Percentiles rank a stretch among this genome's conserved stretches.
phyloP scores from a whole-genome alignment of 2,888 invertebrate species.

The Patella caerulea region DNA sequence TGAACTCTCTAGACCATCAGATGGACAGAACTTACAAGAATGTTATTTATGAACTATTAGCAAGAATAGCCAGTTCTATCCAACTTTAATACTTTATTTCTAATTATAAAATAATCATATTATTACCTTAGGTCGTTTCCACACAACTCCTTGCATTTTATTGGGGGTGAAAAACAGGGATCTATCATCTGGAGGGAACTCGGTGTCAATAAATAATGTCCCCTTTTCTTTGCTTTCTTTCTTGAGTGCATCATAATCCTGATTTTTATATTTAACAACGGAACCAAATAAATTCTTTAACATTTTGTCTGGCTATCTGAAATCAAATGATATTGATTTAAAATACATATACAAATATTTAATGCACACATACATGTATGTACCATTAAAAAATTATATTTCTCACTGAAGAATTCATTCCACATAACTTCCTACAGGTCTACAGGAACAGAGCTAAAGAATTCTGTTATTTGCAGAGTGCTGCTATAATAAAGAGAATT shows the following conservation, averaged over 20 bases:
- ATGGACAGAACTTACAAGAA: not conserved
- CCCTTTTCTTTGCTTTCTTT: conserved; percentile 71
- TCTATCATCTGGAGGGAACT: conserved; percentile 74
- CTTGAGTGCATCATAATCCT: conserved; percentile 73
- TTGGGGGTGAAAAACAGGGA: conserved; percentile 63
- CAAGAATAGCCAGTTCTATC: not conserved
- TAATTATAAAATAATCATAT: no score
- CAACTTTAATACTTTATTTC: not conserved
- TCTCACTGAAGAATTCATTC: no score
- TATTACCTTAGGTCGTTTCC: conserved; percentile 69
- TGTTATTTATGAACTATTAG: not conserved
- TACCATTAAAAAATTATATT: no score
- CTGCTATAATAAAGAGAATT: no score
- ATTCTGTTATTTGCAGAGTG: no score
- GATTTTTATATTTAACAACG: conserved; percentile 71
- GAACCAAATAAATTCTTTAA: conserved; percentile 55
- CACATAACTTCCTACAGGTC: no score
- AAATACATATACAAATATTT: no score
- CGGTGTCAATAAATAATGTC: conserved; percentile 74
- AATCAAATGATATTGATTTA: no score
- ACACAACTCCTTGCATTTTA: conserved; percentile 64
- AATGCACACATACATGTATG: no score
- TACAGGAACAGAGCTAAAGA: no score
- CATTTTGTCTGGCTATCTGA: not conserved
- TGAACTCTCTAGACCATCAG: no score